Base-by-base conservation (phyloP, 2,888 invertebrate genomes). In the Tethea ocularis region DNA sequence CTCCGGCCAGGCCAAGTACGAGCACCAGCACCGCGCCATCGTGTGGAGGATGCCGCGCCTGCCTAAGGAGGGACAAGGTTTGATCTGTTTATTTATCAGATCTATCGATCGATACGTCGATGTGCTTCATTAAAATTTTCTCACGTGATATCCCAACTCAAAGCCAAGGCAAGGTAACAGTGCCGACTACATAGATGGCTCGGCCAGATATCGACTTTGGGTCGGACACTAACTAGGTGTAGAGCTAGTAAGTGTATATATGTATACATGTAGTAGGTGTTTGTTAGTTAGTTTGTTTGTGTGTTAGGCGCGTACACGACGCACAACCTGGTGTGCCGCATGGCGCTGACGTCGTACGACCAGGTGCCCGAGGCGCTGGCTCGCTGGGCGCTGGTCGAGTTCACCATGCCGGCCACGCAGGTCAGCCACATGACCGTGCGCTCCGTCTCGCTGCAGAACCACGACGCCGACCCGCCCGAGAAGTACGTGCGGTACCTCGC, bases 351-450 rank as follows among this genome's bases (percentile, higher is more conserved):
- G 23, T 98, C 98, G 55, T 99, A 98, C 93, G 99, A 99, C 92
- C 97, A 99, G 93, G 96, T 99, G 82, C 99, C 99, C 26, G 98
- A 98, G 68, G 96, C 97, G 86, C 94, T 99, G 84, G 96, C 98
- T 64, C 96, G 96, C 71, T 96, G 95, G 88, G 97, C 97, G 73
- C 95, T 95, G 84, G 98, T 99, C 36, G 99, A 99, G 91, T 99
- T 99, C 91, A 99, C 98, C 55, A 99, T 99, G 99, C 99, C 99
- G 38, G 97, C 98, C 69, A 98, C 98, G 41, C 98, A 98, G 84
- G 96, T 96, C 57, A 72, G 73, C 62, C 99, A 99, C 89, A 98
- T 98, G 58, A 99, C 99, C 41, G 97, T 99, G 71, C 95, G 99
- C 72, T 99, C 99, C 71, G 98, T 98, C 54, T 97, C 97, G 80